Base-by-base conservation (phyloP, 2,797 vertebrate species). In the Antennarius maculatus region DNA sequence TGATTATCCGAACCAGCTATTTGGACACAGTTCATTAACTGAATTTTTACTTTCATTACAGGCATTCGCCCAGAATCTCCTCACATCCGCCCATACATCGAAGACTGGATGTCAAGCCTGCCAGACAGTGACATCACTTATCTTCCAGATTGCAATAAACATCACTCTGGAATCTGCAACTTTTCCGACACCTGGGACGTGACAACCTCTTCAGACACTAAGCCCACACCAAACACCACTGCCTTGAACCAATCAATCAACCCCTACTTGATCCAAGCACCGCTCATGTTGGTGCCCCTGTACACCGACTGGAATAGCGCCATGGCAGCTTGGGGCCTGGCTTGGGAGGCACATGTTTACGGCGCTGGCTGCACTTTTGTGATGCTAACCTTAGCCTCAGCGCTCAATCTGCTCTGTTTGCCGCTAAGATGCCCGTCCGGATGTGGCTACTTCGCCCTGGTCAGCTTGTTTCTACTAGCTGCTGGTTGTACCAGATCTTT, bases 341-440 rank as follows among this genome's bases (percentile, higher is more conserved):
- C 96, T 8, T 98, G 96, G 96, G 94, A 95, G 50, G 95, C 91
- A 0, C 95, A 97, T 2, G 89, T 97, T 8, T 97, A 96, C 0
- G 96, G 96, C 6, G 85, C 93, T 2, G 96, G 95, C 3, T 85
- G 93, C 0, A 71, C 94, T 53, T 97, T 97, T 45, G 93, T 92
- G 0, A 80, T 94, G 47, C 88, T 96, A 51, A 93, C 93, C 0
- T 39, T 95, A 42, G 89, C 95, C 47, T 94, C 95, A 0, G 87
- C 94, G 0, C 91, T 96, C 66, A 94, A 93, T 63, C 88, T 96
- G 61, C 92, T 94, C 48, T 93, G 91, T 67, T 77, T 95, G 86
- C 95, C 94, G 0, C 91, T 95, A 69, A 92, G 92, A 61, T 95
- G 95, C 72, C 95, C 95, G 7, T 93, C 94, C 0, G 93, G 89